A percentile compares a stretch with the other conserved stretches of the same genome.
Conservation (phyloP, 2,113 vertebrate genomes). For the Corynorhinus townsendii region DNA sequence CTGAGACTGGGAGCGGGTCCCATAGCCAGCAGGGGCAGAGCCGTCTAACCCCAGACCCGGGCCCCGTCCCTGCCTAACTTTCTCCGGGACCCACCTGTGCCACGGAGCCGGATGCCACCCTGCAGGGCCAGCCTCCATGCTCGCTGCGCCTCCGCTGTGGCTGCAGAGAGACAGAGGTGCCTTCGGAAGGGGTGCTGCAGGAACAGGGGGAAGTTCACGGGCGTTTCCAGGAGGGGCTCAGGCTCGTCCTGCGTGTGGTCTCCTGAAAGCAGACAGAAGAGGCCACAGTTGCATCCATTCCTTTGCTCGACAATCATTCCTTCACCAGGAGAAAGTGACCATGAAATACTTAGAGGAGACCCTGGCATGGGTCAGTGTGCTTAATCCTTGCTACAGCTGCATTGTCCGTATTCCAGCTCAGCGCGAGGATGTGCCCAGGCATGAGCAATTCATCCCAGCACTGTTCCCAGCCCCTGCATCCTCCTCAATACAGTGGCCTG, state of each 20-base stretch:
- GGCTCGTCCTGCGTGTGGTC: neutral
- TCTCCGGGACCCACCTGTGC: conserved; percentile 53
- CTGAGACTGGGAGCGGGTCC: neutral
- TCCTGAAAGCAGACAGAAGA: conserved; percentile 27
- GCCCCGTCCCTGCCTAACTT: neutral
- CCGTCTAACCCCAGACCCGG: neutral
- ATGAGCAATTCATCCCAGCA: neutral
- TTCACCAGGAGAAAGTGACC: neutral
- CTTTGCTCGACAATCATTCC: neutral
- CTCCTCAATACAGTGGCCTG: neutral
- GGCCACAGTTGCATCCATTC: neutral
- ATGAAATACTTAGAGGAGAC: neutral
- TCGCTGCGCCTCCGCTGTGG: neutral
- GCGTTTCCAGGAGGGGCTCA: neutral
- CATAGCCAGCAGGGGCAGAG: neutral
- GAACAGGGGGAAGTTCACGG: conserved; percentile 43
- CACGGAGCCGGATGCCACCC: conserved; percentile 59
- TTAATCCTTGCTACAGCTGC: neutral
- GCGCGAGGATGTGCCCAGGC: neutral
- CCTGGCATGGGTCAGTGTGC: accelerated
- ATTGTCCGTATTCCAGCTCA: neutral
- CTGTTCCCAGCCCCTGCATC: neutral
- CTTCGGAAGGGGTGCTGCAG: conserved; percentile 67
- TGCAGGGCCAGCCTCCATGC: conserved; percentile 60
- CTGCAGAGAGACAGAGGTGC: conserved; percentile 56